Conservation (phyloP, 2,888 invertebrate species). For the Cataglyphis cursor region DNA sequence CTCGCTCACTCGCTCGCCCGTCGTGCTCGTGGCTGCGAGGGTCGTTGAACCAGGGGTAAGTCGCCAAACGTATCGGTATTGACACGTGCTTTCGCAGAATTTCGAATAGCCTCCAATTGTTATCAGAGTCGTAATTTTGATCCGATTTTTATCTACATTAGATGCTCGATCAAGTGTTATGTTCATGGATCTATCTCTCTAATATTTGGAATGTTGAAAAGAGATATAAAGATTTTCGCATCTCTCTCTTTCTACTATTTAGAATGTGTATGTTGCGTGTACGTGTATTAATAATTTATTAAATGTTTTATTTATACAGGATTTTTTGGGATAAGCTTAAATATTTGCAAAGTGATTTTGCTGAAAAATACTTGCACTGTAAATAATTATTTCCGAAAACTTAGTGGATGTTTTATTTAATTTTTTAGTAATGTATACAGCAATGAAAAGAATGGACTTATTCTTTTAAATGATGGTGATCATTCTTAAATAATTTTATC, state of each 20-base stretch:
- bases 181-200: neutral
- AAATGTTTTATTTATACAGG: neutral
- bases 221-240: neutral
- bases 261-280: neutral
- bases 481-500: slow-evolving; percentile 21
- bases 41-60: slow-evolving; percentile 78
- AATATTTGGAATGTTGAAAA: neutral
- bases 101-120: neutral
- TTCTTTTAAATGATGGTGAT: neutral
- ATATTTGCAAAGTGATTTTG: neutral
- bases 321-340: neutral
- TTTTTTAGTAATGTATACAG: neutral
- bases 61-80: slow-evolving; percentile 60
- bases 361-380: neutral
- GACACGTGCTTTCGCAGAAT: slow-evolving; percentile 68
- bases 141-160: neutral
- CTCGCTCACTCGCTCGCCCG: slow-evolving; percentile 34
- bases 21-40: slow-evolving; percentile 59
- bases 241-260: neutral
- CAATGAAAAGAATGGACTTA: neutral
- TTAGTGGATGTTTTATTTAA: neutral
- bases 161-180: neutral
- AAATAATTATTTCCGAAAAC: neutral
- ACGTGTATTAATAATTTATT: neutral
- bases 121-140: neutral